phyloP scores from a whole-genome alignment of 2,113 vertebrate genomes.

The Pavo muticus region DNA sequence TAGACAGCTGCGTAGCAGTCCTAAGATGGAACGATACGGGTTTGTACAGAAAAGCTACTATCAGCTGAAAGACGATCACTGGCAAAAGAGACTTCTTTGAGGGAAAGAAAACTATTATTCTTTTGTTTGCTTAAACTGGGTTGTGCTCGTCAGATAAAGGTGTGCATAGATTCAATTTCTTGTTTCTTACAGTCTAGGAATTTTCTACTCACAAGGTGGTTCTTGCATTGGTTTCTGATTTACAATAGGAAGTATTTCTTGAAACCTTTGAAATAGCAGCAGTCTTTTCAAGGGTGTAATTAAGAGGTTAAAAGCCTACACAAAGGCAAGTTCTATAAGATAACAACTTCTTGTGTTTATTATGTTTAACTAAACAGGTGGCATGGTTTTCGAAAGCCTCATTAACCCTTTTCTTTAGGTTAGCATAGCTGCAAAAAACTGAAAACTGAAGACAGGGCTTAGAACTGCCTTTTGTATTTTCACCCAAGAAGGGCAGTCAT shows the following conservation, averaged over 20 bases:
- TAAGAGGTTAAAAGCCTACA: constrained; percentile 63
- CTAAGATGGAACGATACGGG: constrained; percentile 75
- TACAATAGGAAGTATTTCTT: constrained; percentile 69
- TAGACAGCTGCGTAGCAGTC: constrained; percentile 79
- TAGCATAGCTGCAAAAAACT: background rate
- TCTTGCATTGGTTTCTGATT: constrained; percentile 69
- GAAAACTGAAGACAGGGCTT: background rate
- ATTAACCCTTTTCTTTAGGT: constrained; percentile 34
- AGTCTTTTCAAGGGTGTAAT: constrained; percentile 51
- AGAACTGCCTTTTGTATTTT: background rate
- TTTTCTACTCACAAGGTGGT: constrained; percentile 73
- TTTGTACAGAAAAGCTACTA: constrained; percentile 73
- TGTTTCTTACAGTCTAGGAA: constrained; percentile 60
- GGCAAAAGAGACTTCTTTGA: constrained; percentile 73
- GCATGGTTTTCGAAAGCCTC: constrained; percentile 17
- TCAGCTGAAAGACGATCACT: constrained; percentile 75
- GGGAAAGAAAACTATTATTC: constrained; percentile 76
- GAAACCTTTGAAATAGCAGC: constrained; percentile 63
- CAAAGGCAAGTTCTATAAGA: constrained; percentile 47
- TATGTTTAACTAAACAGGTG: constrained; percentile 42
- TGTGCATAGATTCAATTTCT: constrained; percentile 78
- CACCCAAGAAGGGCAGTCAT: background rate
- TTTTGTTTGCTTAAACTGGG: constrained; percentile 78
- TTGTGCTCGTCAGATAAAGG: constrained; percentile 75
- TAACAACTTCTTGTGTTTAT: constrained; percentile 19